Evolutionary conservation across 1,140 invertebrate genomes (phyloP), one percentile per base, ranked within the genome.

Genomic region (Oryctes rhinoceros): DNA sequence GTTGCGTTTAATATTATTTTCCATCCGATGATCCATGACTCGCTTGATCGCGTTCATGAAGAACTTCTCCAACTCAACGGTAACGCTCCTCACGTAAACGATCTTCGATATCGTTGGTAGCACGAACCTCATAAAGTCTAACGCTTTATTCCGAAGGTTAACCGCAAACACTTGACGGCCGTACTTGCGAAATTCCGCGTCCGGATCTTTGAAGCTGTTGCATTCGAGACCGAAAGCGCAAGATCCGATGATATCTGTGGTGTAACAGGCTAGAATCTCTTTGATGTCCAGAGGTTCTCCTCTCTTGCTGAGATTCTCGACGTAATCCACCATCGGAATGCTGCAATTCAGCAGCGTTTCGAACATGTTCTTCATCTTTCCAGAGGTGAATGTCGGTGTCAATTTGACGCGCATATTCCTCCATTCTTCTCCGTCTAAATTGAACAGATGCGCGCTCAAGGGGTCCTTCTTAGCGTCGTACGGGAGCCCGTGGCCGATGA

Each of bases 141-240:
- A 13, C 10, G 15, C 10, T 74, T 53, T 48, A 30, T 37, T 35
- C 35, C 47, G n/a, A 13, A 59, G 49, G 6, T 6, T 24, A 18
- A 48, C 24, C 5, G 11, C 30, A 5, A 78, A 59, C 3, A 78
- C 30, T 24, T 78, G 39, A 48, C 48, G 13, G 0, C 83, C 79
- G 47, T 79, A 65, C 44, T 83, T 81, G 24, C 84, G 83, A 80
- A 90, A 90, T 53, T 87, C 84, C 48, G 88, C 86, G 20, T 88
- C 79, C 0, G 85, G 82, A 80, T 87, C 80, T 30, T 83, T 83
- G 76, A 91, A 85, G 5, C 87, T 88, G 79, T 90, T 87, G 7
- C 87, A 87, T 35, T 90, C 86, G 0, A 90, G 82, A 24, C 90
- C 90, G 83, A 91, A 91, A n/a, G 87, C 88, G 81, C 88, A 90